phyloP scores from a whole-genome alignment of 2,113 vertebrate genomes.

The Cygnus buccinator region DNA sequence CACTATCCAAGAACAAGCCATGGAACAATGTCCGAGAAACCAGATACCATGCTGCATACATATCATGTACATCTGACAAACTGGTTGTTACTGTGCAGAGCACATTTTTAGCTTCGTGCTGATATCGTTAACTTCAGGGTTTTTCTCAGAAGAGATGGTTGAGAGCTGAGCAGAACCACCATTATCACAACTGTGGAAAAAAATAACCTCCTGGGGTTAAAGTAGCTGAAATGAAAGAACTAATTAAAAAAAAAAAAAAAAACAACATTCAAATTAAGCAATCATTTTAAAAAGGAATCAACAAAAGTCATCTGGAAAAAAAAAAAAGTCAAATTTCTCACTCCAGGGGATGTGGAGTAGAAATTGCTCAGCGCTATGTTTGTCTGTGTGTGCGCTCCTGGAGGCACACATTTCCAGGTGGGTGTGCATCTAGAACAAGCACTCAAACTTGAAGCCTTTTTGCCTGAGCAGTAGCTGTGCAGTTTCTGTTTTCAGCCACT shows the following conservation, averaged over 20 bases:
- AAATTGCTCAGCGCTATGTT: not conserved
- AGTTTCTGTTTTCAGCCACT: not conserved
- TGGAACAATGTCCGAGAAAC: not conserved
- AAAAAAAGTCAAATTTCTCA: not conserved
- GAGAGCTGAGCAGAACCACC: not conserved
- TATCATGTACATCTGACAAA: not conserved
- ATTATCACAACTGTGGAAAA: not conserved
- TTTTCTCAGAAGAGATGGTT: not conserved
- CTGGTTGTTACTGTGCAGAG: not conserved
- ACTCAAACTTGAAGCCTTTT: not conserved
- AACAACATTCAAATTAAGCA: not conserved
- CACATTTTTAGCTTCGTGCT: not conserved
- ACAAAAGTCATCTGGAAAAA: not conserved
- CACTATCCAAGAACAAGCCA: not conserved
- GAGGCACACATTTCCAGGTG: accelerated
- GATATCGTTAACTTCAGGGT: not conserved
- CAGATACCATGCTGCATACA: not conserved
- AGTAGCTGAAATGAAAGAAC: not conserved
- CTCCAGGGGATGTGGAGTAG: not conserved
- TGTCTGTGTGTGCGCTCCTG: not conserved
- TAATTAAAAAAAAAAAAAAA: not conserved
- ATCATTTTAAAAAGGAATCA: not conserved
- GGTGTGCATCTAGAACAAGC: not conserved
- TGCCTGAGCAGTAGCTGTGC: not conserved
- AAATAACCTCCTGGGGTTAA: not conserved